Conservation (phyloP, 2,888 invertebrate species). For the Argyresthia albistria region DNA sequence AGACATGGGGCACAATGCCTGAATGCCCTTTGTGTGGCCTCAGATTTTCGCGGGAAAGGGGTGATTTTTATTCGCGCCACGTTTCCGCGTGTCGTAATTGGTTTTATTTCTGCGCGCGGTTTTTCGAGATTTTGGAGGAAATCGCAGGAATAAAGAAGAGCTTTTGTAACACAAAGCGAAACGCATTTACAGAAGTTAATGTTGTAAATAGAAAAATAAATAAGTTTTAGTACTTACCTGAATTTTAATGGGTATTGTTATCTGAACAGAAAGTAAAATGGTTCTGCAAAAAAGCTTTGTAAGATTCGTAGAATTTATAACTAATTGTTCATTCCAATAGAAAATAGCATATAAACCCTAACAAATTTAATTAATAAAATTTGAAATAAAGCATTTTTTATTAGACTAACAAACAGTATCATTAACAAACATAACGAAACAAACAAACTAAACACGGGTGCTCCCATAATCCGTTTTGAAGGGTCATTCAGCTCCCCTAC, state of each 20-base stretch:
- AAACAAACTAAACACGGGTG: slow-evolving; percentile 27
- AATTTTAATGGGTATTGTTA: too few relatives aligned
- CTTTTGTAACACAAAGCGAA: too few relatives aligned
- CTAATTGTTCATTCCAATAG: too few relatives aligned
- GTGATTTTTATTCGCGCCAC: slow-evolving; percentile 2
- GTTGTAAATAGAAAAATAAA: not conserved
- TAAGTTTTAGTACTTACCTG: not conserved
- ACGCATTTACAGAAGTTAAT: not conserved
- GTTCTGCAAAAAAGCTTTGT: too few relatives aligned
- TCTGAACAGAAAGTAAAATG: too few relatives aligned
- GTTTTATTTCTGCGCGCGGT: not conserved
- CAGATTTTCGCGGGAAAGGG: slow-evolving; percentile 9
- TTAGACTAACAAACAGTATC: slow-evolving; percentile 26
- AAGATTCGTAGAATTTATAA: too few relatives aligned
- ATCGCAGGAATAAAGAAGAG: too few relatives aligned
- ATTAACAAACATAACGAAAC: slow-evolving; percentile 32
- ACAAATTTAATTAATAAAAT: not conserved
- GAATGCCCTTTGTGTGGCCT: slow-evolving; percentile 13
- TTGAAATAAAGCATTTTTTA: not conserved
- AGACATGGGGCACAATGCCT: slow-evolving; percentile 26
- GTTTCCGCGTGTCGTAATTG: not conserved
- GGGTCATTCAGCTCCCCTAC: slow-evolving; percentile 29
- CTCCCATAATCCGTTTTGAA: slow-evolving; percentile 31
- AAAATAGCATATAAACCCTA: too few relatives aligned
- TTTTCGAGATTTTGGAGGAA: not conserved